phyloP scores from a whole-genome alignment of 2,113 vertebrate genomes.

The Austrofundulus limnaeus region DNA sequence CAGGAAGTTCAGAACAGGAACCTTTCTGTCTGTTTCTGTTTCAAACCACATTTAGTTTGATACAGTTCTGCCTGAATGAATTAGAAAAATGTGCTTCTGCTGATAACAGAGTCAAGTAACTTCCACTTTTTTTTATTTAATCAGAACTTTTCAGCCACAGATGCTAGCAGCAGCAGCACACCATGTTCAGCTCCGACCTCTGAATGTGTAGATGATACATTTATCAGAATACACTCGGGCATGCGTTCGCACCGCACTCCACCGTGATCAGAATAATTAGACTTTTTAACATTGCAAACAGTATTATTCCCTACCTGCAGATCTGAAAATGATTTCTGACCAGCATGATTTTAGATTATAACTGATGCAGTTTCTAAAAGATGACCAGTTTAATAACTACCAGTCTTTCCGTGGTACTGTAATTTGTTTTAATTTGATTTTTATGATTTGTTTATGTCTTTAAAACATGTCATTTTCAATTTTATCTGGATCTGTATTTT shows the following conservation, averaged over 20 bases:
- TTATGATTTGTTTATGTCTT: too few species aligned
- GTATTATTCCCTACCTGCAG: too few species aligned
- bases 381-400: too few species aligned
- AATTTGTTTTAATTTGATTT: too few species aligned
- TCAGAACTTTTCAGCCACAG: conserved; percentile 9
- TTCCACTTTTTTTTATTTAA: neutral
- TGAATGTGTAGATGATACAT: conserved; percentile 4
- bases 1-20: conserved; percentile 38
- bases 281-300: too few species aligned
- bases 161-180: neutral
- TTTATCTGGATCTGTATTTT: too few species aligned
- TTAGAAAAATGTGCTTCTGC: conserved; percentile 20
- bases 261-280: neutral
- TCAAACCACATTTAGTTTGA: neutral
- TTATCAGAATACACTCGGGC: conserved; percentile 31
- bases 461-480: too few species aligned
- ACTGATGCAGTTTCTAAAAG: too few species aligned
- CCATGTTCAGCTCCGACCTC: conserved; percentile 10
- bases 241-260: conserved; percentile 12
- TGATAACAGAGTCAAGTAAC: conserved; percentile 22
- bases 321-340: too few species aligned
- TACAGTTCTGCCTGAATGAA: conserved; percentile 20
- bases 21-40: neutral
- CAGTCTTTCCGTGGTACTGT: too few species aligned
- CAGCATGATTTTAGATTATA: too few species aligned